These are phyloP conservation scores for Alviniconcha marisindica DNA, from an alignment of 1,140 invertebrate species.

Conservation along the genomic window DNA sequence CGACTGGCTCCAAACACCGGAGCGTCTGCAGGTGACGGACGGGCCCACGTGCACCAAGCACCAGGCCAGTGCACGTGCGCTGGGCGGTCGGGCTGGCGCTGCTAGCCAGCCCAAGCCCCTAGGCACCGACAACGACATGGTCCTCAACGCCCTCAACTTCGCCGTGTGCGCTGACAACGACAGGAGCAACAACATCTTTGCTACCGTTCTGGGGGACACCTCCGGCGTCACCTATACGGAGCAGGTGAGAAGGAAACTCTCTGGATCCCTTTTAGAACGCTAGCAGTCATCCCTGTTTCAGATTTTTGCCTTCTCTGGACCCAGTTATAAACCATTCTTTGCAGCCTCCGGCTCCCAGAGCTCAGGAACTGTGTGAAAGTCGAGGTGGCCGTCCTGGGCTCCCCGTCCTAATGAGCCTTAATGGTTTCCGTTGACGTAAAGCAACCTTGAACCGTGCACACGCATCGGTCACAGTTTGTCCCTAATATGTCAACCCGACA, in stretches of 20 bases:
- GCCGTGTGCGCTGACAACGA: conserved; percentile 21
- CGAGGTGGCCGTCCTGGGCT: no score
- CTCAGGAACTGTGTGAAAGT: no score
- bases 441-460: no score
- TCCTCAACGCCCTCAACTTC: conserved; percentile 18
- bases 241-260: conserved; percentile 33
- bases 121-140: neutral
- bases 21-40: conserved; percentile 12
- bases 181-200: neutral
- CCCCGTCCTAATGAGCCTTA: no score
- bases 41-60: conserved; percentile 37
- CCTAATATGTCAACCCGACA: no score
- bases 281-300: no score
- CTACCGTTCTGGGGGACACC: neutral
- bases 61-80: neutral
- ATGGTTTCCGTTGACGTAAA: no score
- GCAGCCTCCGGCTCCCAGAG: no score
- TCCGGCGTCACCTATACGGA: conserved; percentile 25
- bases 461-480: no score
- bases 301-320: no score
- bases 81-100: conserved; percentile 4
- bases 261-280: no score
- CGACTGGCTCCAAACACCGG: neutral
- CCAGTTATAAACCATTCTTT: no score
- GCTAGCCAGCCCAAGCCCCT: neutral